phyloP scores from a whole-genome alignment of 2,888 invertebrate species.

The Agonopterix alstromeriana region DNA sequence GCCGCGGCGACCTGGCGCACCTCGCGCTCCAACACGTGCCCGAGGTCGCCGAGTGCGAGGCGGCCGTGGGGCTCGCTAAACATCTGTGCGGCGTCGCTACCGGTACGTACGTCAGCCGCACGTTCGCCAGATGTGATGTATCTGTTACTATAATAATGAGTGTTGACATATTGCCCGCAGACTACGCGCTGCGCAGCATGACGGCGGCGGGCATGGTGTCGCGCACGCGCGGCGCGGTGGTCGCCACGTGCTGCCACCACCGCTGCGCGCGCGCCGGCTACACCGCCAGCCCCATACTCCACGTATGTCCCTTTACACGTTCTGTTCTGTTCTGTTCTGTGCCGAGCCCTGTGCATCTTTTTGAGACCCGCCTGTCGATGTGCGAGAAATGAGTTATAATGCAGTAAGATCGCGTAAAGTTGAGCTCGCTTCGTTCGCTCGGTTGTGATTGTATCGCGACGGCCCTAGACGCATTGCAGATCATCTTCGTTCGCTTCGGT shows the following conservation, averaged over 20 bases:
- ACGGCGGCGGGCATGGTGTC: conserved; percentile 46
- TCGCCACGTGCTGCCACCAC: conserved; percentile 96
- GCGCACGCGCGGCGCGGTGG: conserved; percentile 76
- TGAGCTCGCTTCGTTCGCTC: no score
- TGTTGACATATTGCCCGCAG: conserved; percentile 54
- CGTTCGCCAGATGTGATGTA: no score
- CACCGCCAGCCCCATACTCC: conserved; percentile 38
- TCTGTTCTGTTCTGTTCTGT: no score
- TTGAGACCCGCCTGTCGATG: no score
- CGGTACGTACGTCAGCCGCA: conserved; percentile 76
- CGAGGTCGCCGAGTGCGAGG: conserved; percentile 27
- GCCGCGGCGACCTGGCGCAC: conserved; percentile 85
- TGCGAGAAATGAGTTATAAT: no score
- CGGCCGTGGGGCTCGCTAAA: conserved; percentile 88
- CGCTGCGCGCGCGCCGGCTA: conserved; percentile 84
- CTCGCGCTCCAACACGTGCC: conserved; percentile 77
- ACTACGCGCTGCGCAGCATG: conserved; percentile 84
- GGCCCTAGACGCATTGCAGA: no score
- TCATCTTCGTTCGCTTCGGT: no score
- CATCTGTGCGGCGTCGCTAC: conserved; percentile 94
- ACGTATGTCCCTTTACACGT: no score
- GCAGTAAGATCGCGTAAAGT: no score
- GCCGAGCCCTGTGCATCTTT: no score
- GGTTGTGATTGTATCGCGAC: no score
- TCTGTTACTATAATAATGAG: no score